phyloP scores from a whole-genome alignment of 2,797 vertebrate genomes.

The Tamandua tetradactyla region DNA sequence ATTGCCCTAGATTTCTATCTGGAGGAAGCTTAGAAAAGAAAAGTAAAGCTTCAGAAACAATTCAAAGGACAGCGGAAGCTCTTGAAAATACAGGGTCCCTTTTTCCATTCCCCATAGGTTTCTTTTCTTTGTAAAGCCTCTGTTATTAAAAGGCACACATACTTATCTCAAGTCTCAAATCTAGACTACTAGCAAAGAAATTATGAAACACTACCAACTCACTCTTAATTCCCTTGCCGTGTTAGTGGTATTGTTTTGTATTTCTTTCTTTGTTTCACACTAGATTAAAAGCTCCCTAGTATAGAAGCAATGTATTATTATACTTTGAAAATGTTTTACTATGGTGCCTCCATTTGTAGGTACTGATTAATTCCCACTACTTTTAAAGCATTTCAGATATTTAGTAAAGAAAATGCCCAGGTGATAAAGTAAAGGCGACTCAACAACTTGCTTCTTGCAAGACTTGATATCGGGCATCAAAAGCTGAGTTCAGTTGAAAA shows the following conservation, averaged over 20 bases:
- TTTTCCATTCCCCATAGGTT: background rate
- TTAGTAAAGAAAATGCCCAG: background rate
- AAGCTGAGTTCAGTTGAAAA: conserved; percentile 19
- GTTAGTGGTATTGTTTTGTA: background rate
- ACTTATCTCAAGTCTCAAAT: background rate
- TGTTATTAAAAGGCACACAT: background rate
- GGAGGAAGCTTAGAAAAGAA: background rate
- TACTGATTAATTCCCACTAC: background rate
- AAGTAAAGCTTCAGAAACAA: background rate
- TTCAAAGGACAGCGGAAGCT: background rate
- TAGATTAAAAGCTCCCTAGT: background rate
- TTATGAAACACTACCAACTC: background rate
- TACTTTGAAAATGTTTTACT: background rate
- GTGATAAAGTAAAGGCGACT: background rate
- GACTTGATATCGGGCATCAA: background rate
- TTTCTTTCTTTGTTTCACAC: background rate
- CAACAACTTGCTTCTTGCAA: background rate
- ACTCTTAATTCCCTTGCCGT: background rate
- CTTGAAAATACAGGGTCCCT: background rate
- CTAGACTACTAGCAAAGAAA: background rate
- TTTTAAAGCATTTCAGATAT: background rate
- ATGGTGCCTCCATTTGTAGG: background rate
- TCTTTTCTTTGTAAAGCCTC: background rate
- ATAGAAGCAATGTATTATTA: background rate
- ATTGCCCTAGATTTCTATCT: background rate